Evolutionary conservation across 2,113 vertebrate genomes (phyloP), one percentile per base, ranked within the genome.

Genomic region (Chloropsis hardwickii): DNA sequence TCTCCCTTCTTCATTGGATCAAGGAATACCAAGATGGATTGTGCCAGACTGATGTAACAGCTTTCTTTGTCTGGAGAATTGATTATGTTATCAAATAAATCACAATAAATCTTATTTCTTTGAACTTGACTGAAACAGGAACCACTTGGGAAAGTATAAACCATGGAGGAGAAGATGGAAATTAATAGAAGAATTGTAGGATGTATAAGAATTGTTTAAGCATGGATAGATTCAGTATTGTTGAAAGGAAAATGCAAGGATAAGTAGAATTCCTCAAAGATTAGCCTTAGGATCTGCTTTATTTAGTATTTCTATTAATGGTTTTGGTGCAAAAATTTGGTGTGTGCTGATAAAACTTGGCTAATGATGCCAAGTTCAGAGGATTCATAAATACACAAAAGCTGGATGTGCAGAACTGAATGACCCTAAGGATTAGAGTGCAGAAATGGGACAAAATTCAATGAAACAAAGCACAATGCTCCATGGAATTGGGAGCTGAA

Each of bases 291-390:
- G n/a, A 65, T 94, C 62, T 85, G 48, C 73, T 85, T 91, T 80
- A 56, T 86, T 88, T 87, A 94, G 42, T 85, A 79, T 87, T 96
- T 91, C 92, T 67, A 12, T 79, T 87, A 85, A 69, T 69, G 69
- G n/a, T 76, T 96, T 93, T 96, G 78, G 92, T 91, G 84, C 84
- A 92, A 35, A 87, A 95, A 89, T 81, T 96, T 94, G 81, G 73
- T 95, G 48, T 81, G 57, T 53, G 70, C 78, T 97, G 93, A 96
- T 96, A 92, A 95, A 94, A 77, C 83, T 77, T 86, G 53, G 24
- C 40, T 94, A 74, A 85, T 92, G 88, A 88, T 76, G 91, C 92
- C 77, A 94, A 66, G 87, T 91, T 91, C 73, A 89, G 90, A 71
- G 74, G 61, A 87, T 62, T 93, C 70, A 25, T 79, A 87, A 94